Percentiles rank a stretch among this genome's conserved stretches.
Evolutionary conservation across 1,140 invertebrate species (phyloP).

Genomic region (Pteromalus puparum): DNA sequence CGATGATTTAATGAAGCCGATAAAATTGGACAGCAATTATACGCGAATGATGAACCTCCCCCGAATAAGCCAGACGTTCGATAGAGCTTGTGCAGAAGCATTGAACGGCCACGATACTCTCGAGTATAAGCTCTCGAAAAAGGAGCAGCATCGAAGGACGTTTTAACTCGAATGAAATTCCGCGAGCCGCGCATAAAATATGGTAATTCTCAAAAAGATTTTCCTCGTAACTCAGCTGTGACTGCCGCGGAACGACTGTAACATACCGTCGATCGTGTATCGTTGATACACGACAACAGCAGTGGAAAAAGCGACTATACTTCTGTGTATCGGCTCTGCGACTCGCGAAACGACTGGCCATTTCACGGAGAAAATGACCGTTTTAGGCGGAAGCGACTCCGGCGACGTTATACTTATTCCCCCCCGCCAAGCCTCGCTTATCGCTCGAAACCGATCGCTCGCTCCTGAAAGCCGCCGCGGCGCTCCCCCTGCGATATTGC

Average conservation of each 20-base stretch:
- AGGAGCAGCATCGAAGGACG: not conserved
- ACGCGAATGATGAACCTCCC: too few species aligned
- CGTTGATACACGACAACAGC: too few species aligned
- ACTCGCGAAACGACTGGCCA: constrained; percentile 46
- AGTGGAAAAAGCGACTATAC: too few species aligned
- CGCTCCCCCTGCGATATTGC: constrained; percentile 6
- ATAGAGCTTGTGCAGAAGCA: too few species aligned
- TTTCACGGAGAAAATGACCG: constrained; percentile 62
- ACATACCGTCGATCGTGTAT: not conserved
- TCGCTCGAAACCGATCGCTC: constrained; percentile 56
- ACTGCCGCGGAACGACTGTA: constrained; percentile 8
- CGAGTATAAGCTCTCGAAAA: not conserved
- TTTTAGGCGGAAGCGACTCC: constrained; percentile 57
- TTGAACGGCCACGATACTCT: not conserved
- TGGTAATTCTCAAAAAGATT: constrained; percentile 27
- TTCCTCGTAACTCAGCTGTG: constrained; percentile 22
- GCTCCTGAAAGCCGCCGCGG: constrained; percentile 3
- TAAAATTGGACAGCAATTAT: not conserved
- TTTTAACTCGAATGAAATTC: constrained; percentile 23
- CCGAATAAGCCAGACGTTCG: too few species aligned
- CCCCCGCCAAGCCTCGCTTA: constrained; percentile 49
- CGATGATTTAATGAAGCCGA: not conserved
- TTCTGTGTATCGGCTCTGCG: not conserved
- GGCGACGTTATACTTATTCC: constrained; percentile 13
- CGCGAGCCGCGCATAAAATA: not conserved